Conservation (phyloP, 2,113 vertebrate species). For the Oncorhynchus tshawytscha region DNA sequence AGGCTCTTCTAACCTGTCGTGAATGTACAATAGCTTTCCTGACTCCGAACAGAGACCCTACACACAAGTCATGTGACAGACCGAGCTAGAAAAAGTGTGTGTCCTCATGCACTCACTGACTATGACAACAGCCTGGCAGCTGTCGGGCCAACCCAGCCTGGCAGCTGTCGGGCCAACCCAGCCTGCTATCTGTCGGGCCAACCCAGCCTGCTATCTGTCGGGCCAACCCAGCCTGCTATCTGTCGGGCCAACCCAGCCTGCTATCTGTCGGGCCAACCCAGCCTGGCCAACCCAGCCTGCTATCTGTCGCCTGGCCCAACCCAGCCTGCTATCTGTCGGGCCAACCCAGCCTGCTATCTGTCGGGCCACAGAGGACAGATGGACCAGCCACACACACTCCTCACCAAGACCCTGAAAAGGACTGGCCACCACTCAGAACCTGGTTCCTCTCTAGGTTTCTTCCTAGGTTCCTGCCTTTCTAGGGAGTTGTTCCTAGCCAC, state of each 20-base stretch:
- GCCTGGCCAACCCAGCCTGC: too few species aligned
- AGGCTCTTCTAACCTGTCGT: too few species aligned
- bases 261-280: too few species aligned
- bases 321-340: constrained; percentile 22
- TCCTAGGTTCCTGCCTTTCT: too few species aligned
- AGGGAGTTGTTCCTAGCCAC: too few species aligned
- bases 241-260: constrained; percentile 6
- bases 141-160: constrained; percentile 6
- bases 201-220: too few species aligned
- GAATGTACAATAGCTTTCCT: too few species aligned
- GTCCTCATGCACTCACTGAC: constrained; percentile 4
- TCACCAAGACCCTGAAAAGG: constrained; percentile 24
- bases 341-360: constrained; percentile 10
- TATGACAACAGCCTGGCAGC: constrained; percentile 7
- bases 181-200: too few species aligned
- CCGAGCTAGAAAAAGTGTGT: not conserved
- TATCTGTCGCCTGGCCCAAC: not conserved
- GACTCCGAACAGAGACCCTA: too few species aligned
- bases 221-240: constrained; percentile 4
- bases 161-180: too few species aligned
- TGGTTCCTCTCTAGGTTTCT: too few species aligned
- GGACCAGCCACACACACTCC: constrained; percentile 40
- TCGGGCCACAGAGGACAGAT: constrained; percentile 36
- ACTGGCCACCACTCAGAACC: not conserved
- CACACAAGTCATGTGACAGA: too few species aligned